Conservation (phyloP, 2,888 invertebrate species). For the Cecidostiba fungosa region DNA sequence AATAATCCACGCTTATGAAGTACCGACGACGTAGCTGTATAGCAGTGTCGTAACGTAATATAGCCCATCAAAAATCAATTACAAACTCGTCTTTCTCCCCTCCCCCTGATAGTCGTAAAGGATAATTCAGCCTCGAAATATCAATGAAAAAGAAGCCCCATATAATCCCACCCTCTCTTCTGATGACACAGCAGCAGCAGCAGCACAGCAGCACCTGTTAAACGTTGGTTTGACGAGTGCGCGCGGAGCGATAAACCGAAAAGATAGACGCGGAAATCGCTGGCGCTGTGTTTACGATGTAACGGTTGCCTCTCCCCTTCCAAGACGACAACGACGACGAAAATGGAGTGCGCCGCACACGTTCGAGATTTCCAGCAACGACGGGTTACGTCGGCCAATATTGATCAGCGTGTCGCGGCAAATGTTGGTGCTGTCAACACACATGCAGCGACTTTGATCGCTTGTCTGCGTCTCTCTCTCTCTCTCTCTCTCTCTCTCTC, state of each 20-base stretch:
- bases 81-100: not conserved
- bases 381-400: slow-evolving; percentile 59
- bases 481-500: not conserved
- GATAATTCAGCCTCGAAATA: slow-evolving; percentile 27
- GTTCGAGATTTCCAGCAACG: slow-evolving; percentile 58
- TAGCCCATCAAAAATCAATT: slow-evolving; percentile 39
- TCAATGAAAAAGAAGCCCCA: slow-evolving; percentile 19
- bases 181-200: slow-evolving; percentile 2
- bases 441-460: not conserved
- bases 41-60: not conserved
- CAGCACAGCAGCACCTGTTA: not conserved
- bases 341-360: not conserved
- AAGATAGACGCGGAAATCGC: slow-evolving; percentile 32
- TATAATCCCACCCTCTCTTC: not conserved
- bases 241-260: slow-evolving; percentile 31
- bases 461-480: not conserved
- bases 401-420: slow-evolving; percentile 65
- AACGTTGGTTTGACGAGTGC: slow-evolving; percentile 8
- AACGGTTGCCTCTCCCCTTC: not conserved
- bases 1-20: slow-evolving; percentile 13
- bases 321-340: not conserved
- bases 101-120: slow-evolving; percentile 12
- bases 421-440: slow-evolving; percentile 66
- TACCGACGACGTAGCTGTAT: not conserved
- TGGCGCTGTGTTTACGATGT: slow-evolving; percentile 24